A percentile compares a stretch with the other conserved stretches of the same genome.
These are phyloP conservation scores for Tetranychus urticae DNA, from an alignment of 1,140 invertebrate species.

Conservation along the genomic window DNA sequence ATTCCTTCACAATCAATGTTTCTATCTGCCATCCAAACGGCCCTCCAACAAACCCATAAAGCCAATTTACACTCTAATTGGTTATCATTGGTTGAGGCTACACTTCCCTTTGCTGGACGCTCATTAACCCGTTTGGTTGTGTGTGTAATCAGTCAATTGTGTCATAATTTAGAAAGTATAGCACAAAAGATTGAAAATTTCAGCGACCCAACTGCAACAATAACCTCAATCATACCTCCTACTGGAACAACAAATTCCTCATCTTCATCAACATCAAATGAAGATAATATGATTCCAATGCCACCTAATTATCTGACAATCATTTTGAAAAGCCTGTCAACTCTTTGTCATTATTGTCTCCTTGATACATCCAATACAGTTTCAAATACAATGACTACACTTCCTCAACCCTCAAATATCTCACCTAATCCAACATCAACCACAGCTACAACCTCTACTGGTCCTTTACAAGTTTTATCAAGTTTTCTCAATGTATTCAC, in stretches of 20 bases:
- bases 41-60: conserved; percentile 31
- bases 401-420: not conserved
- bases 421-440: not conserved
- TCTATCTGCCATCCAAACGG: conserved; percentile 48
- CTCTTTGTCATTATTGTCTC: conserved; percentile 59
- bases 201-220: not conserved
- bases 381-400: conserved; percentile 15
- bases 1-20: conserved; percentile 68
- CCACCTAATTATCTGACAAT: conserved; percentile 56
- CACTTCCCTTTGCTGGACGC: conserved; percentile 43
- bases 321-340: conserved; percentile 53
- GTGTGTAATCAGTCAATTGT: conserved; percentile 52
- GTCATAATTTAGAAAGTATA: conserved; percentile 44
- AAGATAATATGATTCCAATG: conserved; percentile 1
- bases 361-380: conserved; percentile 33
- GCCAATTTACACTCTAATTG: conserved; percentile 51
- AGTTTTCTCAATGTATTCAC: conserved; percentile 48
- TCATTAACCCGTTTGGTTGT: conserved; percentile 49
- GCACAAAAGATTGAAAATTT: conserved; percentile 3
- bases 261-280: not conserved
- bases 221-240: no score
- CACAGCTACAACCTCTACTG: not conserved
- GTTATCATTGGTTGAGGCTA: conserved; percentile 48
- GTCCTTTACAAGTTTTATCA: conserved; percentile 28
- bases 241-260: not conserved